These are phyloP conservation scores for Mastigias papua DNA, from an alignment of 30 jellyfish, hydroid and myxozoan species.

Conservation along the genomic window DNA sequence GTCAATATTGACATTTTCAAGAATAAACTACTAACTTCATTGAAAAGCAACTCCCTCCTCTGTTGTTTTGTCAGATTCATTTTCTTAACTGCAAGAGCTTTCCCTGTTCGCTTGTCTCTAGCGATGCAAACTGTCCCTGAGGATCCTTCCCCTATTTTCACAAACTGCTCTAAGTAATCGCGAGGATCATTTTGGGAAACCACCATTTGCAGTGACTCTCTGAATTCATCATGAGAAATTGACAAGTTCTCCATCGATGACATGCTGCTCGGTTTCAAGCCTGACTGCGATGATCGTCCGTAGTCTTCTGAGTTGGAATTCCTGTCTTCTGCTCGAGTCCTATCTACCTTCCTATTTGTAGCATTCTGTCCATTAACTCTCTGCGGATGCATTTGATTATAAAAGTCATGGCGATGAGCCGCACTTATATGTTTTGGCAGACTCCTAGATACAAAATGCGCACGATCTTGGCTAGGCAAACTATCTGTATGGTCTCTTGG, in stretches of 20 bases:
- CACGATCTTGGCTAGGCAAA: constrained; percentile 85
- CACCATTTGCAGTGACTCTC: constrained; percentile 88
- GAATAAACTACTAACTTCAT: constrained; percentile 74
- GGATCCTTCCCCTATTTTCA: constrained; percentile 98
- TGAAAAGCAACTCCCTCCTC: constrained; percentile 89
- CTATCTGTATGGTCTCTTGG: constrained; percentile 35
- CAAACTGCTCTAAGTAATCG: constrained; percentile 87
- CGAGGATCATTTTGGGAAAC: constrained; percentile 94
- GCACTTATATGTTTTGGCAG: constrained; percentile 89
- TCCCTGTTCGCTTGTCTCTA: constrained; percentile 92
- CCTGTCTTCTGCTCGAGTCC: constrained; percentile 49
- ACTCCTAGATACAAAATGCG: constrained; percentile 87
- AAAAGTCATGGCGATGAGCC: constrained; percentile 82
- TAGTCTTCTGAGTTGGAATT: constrained; percentile 47
- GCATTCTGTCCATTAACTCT: constrained; percentile 54
- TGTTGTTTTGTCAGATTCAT: constrained; percentile 96
- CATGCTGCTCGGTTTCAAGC: constrained; percentile 75
- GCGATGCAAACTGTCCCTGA: constrained; percentile 98
- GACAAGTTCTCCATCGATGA: constrained; percentile 87
- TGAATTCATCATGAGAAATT: constrained; percentile 91
- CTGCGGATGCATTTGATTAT: constrained; percentile 40
- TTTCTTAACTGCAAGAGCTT: constrained; percentile 93
- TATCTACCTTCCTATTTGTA: not conserved
- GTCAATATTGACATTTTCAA: not conserved
- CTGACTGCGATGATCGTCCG: constrained; percentile 16